These are phyloP conservation scores for Mythimna albipuncta DNA, from an alignment of 2,888 invertebrate species.

Conservation along the genomic window DNA sequence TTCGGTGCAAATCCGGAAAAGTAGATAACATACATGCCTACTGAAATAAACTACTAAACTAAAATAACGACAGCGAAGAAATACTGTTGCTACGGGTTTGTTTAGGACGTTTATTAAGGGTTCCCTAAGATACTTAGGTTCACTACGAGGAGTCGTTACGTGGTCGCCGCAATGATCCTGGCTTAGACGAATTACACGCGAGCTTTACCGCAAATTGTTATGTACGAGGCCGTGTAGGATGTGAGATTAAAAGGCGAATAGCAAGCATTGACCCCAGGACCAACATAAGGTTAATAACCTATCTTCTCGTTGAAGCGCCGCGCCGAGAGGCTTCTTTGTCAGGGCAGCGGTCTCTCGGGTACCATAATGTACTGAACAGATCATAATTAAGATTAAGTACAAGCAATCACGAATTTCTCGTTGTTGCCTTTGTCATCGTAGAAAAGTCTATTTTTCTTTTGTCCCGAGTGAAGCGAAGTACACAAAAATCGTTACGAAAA, in stretches of 20 bases:
- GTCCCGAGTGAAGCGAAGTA: background rate
- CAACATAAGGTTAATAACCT: constrained; percentile 47
- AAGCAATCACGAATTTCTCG: constrained; percentile 18
- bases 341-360: constrained; percentile 1
- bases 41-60: constrained; percentile 4
- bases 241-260: constrained; percentile 34
- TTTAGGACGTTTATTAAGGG: constrained; percentile 34
- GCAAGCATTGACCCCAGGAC: constrained; percentile 35
- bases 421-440: constrained; percentile 12
- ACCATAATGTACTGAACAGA: constrained; percentile 35
- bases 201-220: constrained; percentile 26
- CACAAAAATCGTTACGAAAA: constrained; percentile 11
- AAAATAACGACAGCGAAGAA: constrained; percentile 5
- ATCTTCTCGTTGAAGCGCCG: constrained; percentile 16
- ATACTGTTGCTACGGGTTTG: constrained; percentile 24
- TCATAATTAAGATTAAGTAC: constrained; percentile 44
- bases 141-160: constrained; percentile 32
- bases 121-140: constrained; percentile 22
- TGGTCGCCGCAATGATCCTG: constrained; percentile 23
- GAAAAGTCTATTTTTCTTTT: constrained; percentile 16
- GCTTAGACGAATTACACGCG: constrained; percentile 40
- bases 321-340: constrained; percentile 21
- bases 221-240: constrained; percentile 23
- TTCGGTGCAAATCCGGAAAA: constrained; percentile 44
- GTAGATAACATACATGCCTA: constrained; percentile 26